Conservation (phyloP, 2,797 vertebrate genomes). For the Phalloptychus januarius region DNA sequence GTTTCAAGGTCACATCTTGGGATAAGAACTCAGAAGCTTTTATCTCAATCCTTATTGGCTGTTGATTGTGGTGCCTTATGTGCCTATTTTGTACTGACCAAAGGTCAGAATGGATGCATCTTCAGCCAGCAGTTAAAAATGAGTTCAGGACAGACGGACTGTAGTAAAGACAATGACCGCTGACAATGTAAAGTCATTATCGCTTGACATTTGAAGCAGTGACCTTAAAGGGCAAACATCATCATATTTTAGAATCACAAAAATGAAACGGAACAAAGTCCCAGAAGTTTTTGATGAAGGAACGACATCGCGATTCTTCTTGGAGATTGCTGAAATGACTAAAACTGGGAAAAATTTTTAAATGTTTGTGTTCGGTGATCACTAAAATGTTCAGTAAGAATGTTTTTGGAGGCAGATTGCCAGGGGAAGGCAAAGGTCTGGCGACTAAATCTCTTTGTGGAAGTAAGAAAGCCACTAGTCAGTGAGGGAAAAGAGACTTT, state of each 20-base stretch:
- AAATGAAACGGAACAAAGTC: neutral
- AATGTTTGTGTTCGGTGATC: no score
- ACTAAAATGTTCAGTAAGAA: no score
- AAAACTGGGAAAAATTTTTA: neutral
- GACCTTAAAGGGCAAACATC: neutral
- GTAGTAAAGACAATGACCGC: constrained; percentile 46
- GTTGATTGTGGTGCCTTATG: neutral
- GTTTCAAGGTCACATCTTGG: neutral
- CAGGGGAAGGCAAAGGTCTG: neutral
- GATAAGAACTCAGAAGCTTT: neutral
- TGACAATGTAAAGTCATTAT: constrained; percentile 47
- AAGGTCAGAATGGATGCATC: neutral
- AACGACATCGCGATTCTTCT: no score
- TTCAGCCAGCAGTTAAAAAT: neutral
- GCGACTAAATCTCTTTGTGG: neutral
- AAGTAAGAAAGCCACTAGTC: neutral
- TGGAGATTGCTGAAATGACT: neutral
- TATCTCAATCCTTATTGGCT: neutral
- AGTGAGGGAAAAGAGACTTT: neutral
- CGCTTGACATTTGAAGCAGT: constrained; percentile 33
- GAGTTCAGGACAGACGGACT: constrained; percentile 6
- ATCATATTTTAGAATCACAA: neutral
- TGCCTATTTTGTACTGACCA: neutral
- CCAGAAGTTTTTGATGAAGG: neutral
- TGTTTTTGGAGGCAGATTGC: neutral